These are phyloP conservation scores for Okamejei kenojei DNA, from an alignment of 2,797 vertebrate species.

Conservation along the genomic window DNA sequence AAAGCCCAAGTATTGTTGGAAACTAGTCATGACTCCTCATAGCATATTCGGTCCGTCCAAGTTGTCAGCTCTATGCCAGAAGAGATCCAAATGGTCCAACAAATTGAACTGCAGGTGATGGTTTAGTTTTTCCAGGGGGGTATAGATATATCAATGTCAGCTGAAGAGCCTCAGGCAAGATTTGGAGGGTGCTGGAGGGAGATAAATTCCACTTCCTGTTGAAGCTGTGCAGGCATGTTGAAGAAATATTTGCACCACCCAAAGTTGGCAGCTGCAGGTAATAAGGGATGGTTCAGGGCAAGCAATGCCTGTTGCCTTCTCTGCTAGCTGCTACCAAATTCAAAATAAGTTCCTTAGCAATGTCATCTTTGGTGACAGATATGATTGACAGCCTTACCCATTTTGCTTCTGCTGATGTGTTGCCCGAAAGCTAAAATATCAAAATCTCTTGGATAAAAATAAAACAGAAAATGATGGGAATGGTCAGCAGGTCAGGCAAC, in stretches of 20 bases:
- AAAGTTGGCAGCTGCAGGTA: no score
- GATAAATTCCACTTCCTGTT: background rate
- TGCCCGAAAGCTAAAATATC: background rate
- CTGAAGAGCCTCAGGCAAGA: background rate
- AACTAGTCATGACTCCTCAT: background rate
- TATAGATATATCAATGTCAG: background rate
- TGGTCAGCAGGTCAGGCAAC: background rate
- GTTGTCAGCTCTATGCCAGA: background rate
- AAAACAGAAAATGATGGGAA: background rate
- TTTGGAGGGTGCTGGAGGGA: background rate
- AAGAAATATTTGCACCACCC: no score
- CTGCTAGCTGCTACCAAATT: no score
- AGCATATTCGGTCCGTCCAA: background rate
- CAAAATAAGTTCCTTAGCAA: background rate
- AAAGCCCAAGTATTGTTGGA: background rate
- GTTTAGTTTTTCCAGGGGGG: background rate
- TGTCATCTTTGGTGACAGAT: background rate
- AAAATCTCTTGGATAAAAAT: background rate
- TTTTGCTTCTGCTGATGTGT: background rate
- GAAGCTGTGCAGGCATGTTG: background rate
- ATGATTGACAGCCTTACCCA: background rate
- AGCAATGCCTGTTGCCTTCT: no score
- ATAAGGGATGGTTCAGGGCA: no score
- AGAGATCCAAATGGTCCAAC: no score
- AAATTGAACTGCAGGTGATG: no score